Evolutionary conservation across 2,888 invertebrate species (phyloP).

Genomic region (Torymus texanus): DNA sequence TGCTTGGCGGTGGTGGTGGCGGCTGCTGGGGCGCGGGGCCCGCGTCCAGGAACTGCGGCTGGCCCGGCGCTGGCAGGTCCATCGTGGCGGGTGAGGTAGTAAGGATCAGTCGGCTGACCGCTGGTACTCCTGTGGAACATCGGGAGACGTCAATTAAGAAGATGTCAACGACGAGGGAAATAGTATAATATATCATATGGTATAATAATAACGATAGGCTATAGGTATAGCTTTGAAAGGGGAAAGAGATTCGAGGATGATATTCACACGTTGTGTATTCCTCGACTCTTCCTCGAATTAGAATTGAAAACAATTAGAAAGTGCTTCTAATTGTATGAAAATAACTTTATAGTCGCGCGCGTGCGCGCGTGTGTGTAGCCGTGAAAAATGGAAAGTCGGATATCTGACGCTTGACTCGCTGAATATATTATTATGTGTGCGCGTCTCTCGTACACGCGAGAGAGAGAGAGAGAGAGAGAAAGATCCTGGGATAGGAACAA

Average conservation of each 20-base stretch:
- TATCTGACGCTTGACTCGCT: not conserved
- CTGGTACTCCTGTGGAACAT: not conserved
- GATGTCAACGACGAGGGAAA: too few species aligned
- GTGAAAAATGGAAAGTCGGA: conserved; percentile 44
- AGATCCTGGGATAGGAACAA: conserved; percentile 8
- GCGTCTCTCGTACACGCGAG: not conserved
- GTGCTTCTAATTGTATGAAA: conserved; percentile 19
- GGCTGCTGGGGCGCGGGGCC: not conserved
- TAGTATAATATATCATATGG: too few species aligned
- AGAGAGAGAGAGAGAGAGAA: too few species aligned
- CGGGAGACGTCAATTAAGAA: too few species aligned
- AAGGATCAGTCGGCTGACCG: not conserved
- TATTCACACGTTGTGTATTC: too few species aligned
- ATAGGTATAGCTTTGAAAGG: too few species aligned
- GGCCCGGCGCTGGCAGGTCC: too few species aligned
- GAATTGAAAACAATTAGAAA: conserved; percentile 36
- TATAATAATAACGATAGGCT: too few species aligned
- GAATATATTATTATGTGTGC: conserved; percentile 28
- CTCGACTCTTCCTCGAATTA: not conserved
- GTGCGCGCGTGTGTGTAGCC: not conserved
- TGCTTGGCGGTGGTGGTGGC: too few species aligned
- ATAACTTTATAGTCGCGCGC: not conserved
- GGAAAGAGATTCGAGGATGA: too few species aligned
- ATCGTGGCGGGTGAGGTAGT: too few species aligned
- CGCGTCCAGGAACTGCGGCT: not conserved